Percentiles rank a stretch among this genome's conserved stretches.
Conservation (phyloP, 2,113 vertebrate genomes). For the Arenaria interpres region DNA sequence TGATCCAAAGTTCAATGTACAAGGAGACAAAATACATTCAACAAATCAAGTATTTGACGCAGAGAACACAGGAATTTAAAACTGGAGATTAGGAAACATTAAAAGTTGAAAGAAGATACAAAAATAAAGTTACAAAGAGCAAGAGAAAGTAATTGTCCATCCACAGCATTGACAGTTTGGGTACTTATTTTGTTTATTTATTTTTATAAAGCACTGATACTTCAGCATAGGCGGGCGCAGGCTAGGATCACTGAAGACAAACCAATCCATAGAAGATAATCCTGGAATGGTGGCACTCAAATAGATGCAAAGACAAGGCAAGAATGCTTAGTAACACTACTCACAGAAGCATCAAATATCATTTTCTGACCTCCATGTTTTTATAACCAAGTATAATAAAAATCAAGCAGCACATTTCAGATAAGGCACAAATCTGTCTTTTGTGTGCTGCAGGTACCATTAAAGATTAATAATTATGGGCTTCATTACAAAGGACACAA, state of each 20-base stretch:
- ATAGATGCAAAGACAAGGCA: not conserved
- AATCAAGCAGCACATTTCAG: not conserved
- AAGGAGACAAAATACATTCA: not conserved
- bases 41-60: not conserved
- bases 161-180: not conserved
- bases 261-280: not conserved
- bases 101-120: not conserved
- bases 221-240: not conserved
- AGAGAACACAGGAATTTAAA: not conserved
- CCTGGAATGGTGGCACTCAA: not conserved
- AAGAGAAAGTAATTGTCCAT: not conserved
- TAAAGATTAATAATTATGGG: slow-evolving; percentile 23
- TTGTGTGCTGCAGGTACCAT: not conserved
- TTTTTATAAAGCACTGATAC: not conserved
- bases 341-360: not conserved
- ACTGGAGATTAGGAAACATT: not conserved
- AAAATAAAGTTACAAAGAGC: not conserved
- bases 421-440: not conserved
- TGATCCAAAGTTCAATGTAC: not conserved
- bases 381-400: not conserved
- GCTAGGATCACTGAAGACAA: not conserved
- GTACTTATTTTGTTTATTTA: not conserved
- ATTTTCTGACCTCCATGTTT: not conserved
- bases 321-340: not conserved
- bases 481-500: slow-evolving; percentile 24